Percentiles rank a stretch among this genome's conserved stretches.
Evolutionary conservation across 2,888 invertebrate species (phyloP).

Genomic region (Conus canariensis): DNA sequence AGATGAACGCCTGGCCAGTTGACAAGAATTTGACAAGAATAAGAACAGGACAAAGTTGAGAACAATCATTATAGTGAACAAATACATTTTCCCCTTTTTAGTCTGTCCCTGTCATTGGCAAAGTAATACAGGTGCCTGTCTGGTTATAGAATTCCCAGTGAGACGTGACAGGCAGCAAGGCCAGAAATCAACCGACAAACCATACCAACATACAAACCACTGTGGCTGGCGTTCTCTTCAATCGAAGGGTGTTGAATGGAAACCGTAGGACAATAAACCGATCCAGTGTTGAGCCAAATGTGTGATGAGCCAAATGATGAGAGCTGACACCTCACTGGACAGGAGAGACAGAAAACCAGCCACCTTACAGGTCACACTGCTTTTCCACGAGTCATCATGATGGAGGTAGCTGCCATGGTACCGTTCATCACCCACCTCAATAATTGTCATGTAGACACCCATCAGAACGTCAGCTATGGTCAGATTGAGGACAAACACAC

Average conservation of each 20-base stretch:
- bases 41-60: neutral
- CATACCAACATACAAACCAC: neutral
- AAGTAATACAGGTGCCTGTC: neutral
- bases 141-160: neutral
- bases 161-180: neutral
- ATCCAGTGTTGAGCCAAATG: too few relatives aligned
- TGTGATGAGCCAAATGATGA: neutral
- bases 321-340: constrained; percentile 22
- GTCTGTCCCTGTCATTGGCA: neutral
- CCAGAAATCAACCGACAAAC: neutral
- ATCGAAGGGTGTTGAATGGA: constrained; percentile 9
- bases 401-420: neutral
- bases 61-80: neutral
- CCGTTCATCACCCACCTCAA: neutral
- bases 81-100: neutral
- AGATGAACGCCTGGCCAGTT: neutral
- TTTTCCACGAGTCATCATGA: neutral
- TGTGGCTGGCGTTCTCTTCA: neutral
- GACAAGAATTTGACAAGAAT: too few relatives aligned
- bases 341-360: constrained; percentile 10
- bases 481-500: constrained; percentile 5
- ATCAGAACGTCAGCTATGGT: neutral
- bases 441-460: neutral
- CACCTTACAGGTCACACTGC: neutral
- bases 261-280: constrained; percentile 1